Evolutionary conservation across 2,797 vertebrate species (phyloP), one percentile per base, ranked within the genome.

Genomic region (Crocodylus rhombifer): DNA sequence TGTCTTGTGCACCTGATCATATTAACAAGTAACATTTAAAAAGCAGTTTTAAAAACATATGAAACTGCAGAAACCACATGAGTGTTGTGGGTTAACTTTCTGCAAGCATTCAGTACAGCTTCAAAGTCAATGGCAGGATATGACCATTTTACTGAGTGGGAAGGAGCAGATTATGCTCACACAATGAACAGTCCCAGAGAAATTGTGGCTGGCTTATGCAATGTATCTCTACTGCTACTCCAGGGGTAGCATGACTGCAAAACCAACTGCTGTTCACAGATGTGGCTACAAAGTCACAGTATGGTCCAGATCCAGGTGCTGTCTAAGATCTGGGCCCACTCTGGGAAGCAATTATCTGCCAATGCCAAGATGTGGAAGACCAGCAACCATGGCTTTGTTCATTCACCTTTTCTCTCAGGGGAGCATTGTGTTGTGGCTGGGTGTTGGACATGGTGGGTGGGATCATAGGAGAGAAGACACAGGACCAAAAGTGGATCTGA

Each of bases 21-120:
- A 6, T 8, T 11, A 60, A 84, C 84, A 10, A 0, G 10, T 51
- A 51, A 14, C 1, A 0, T 67, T 84, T 67, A 62, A 83, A 86
- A 90, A 71, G 4, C 57, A 0, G 0, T 75, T 93, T 85, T 77
- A 17, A 58, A 2, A 16, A 2, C 21, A 2, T 25, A 20, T 2
- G 20, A 11, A 95, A 56, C 16, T 55, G 55, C 26, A 83, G 28
- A 4, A 75, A 6, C 77, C 77, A 26, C 79, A 77, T 57, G 55
- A 85, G 56, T 21, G 55, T 33, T 94, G 64, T 0, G 1, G 91
- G 23, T 33, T 95, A 77, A 64, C 20, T 86, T 82, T 71, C n/a
- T 89, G 57, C 90, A 95, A 95, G 86, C 80, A 89, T 36, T 67
- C 42, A 58, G 14, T 14, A 71, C 87, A 77, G 26, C 80, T 95